These are phyloP conservation scores for Epinephelus lanceolatus DNA, from an alignment of 2,113 vertebrate genomes.

Conservation along the genomic window DNA sequence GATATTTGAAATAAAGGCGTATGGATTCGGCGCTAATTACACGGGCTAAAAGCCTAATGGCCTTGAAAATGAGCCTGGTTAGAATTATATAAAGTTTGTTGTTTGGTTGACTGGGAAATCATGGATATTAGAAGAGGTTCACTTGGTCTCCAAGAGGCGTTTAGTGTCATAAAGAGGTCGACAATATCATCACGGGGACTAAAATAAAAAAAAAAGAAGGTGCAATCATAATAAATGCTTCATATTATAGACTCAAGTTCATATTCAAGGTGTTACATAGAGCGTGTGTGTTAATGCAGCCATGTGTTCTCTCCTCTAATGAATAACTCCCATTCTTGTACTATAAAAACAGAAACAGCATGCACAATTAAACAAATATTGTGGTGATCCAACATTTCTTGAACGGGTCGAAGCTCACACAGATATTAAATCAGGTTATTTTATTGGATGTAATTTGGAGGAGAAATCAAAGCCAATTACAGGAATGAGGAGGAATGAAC, in stretches of 20 bases:
- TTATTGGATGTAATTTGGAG: conserved; percentile 86
- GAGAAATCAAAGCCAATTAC: conserved; percentile 86
- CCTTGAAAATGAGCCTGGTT: conserved; percentile 94
- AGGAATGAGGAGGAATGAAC: conserved; percentile 85
- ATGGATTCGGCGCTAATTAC: conserved; percentile 95
- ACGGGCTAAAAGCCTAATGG: conserved; percentile 92
- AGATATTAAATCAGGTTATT: conserved; percentile 85
- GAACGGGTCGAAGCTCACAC: conserved; percentile 77
- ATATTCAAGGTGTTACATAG: not conserved
- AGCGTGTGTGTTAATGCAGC: not conserved
- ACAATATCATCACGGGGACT: conserved; percentile 27
- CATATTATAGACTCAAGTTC: not conserved
- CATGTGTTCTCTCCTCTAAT: conserved; percentile 23
- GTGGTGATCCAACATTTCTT: conserved; percentile 78
- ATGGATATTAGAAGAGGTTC: conserved; percentile 92
- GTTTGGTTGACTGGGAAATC: conserved; percentile 92
- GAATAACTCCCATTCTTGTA: conserved; percentile 20
- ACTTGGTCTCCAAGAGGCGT: conserved; percentile 89
- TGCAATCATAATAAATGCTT: not conserved
- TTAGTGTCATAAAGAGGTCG: conserved; percentile 73
- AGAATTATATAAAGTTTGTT: conserved; percentile 97
- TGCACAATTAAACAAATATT: conserved; percentile 84
- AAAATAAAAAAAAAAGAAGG: not conserved
- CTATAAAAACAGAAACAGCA: conserved; percentile 59
- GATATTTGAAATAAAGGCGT: conserved; percentile 95